phyloP scores from a whole-genome alignment of 2,888 invertebrate genomes.

The Apocheima hispidaria region DNA sequence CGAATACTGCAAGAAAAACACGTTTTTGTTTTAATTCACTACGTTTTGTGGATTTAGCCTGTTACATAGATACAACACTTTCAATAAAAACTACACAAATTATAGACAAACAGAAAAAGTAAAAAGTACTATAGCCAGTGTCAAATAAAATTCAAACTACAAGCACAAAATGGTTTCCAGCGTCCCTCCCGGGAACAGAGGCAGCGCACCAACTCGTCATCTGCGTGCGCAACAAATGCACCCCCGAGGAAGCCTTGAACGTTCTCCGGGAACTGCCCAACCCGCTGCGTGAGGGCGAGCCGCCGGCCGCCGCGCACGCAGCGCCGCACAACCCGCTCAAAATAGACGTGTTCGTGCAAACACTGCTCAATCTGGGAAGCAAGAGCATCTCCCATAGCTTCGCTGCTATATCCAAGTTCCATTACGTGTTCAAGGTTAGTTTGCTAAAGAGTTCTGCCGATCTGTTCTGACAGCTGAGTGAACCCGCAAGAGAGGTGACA shows the following conservation, averaged over 20 bases:
- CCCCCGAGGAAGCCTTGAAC: slow-evolving; percentile 95
- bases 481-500: no score
- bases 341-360: slow-evolving; percentile 99
- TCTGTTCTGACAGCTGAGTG: no score
- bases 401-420: slow-evolving; percentile 99
- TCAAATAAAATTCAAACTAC: neutral
- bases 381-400: slow-evolving; percentile 99
- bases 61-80: no score
- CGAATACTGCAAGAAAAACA: no score
- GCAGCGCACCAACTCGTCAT: slow-evolving; percentile 95
- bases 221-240: slow-evolving; percentile 95
- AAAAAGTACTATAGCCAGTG: neutral
- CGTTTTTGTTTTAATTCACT: no score
- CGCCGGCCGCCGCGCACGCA: slow-evolving; percentile 86
- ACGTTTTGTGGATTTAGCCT: no score
- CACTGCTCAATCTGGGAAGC: slow-evolving; percentile 95
- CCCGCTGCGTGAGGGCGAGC: slow-evolving; percentile 90
- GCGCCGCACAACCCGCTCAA: slow-evolving; percentile 95
- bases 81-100: no score
- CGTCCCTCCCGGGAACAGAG: slow-evolving; percentile 91
- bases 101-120: no score
- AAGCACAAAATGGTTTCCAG: slow-evolving; percentile 72
- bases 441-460: no score
- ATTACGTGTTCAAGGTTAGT: slow-evolving; percentile 94
- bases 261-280: slow-evolving; percentile 95